These are phyloP conservation scores for Criorhina ranunculi DNA, from an alignment of 2,888 invertebrate genomes.

Conservation along the genomic window DNA sequence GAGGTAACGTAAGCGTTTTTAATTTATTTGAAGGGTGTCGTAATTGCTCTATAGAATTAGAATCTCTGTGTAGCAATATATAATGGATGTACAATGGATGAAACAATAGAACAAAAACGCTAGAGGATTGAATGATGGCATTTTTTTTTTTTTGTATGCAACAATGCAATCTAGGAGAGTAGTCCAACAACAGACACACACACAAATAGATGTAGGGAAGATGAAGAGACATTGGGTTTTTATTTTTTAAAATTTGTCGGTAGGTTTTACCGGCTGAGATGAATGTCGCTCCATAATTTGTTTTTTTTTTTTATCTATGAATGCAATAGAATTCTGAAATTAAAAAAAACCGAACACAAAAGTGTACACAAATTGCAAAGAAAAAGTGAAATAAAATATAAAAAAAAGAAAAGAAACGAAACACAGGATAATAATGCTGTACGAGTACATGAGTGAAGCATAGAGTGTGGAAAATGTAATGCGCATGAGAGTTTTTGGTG, in stretches of 20 bases:
- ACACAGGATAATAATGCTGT: not conserved
- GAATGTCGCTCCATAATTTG: constrained; percentile 6
- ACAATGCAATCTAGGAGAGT: constrained; percentile 4
- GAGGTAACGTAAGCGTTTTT: not conserved
- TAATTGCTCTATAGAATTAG: constrained; percentile 3
- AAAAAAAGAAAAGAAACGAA: not conserved
- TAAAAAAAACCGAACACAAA: constrained; percentile 7
- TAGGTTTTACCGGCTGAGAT: constrained; percentile 1
- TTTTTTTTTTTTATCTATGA: constrained; percentile 43
- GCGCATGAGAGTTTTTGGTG: not conserved
- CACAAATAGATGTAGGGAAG: not conserved
- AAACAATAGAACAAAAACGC: not conserved
- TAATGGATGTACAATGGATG: constrained; percentile 4
- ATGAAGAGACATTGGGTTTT: not conserved
- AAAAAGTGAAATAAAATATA: not conserved
- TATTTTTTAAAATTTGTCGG: constrained; percentile 3
- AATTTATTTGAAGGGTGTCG: not conserved
- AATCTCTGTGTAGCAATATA: not conserved
- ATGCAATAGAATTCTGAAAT: constrained; percentile 51
- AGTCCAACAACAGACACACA: not conserved
- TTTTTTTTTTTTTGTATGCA: constrained; percentile 27
- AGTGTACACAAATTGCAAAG: not conserved
- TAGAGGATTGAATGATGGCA: not conserved
- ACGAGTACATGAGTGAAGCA: not conserved
- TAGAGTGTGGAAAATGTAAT: not conserved